Conservation (phyloP, 2,888 invertebrate genomes). For the Trimorus sp. region DNA sequence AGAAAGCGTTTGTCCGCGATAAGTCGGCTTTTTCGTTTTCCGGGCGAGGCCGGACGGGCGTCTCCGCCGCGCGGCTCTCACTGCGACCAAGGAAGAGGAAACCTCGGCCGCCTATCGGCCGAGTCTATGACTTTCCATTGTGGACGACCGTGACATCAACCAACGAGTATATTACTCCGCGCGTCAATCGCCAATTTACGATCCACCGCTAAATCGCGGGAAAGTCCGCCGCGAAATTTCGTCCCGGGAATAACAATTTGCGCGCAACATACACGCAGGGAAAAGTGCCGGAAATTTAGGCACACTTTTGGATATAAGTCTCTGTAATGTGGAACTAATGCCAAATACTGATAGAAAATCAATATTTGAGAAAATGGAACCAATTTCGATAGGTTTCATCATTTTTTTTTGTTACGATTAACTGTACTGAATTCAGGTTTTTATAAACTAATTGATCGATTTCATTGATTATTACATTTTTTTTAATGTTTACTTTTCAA, state of each 20-base stretch:
- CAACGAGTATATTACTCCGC: slow-evolving; percentile 57
- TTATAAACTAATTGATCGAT: too few relatives aligned
- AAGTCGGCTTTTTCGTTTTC: slow-evolving; percentile 58
- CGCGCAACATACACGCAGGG: too few relatives aligned
- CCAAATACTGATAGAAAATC: too few relatives aligned
- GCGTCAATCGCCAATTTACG: slow-evolving; percentile 48
- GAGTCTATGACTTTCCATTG: slow-evolving; percentile 61
- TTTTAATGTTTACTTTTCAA: too few relatives aligned
- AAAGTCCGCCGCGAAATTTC: slow-evolving; percentile 42
- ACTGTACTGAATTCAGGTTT: too few relatives aligned
- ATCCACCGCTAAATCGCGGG: slow-evolving; percentile 32
- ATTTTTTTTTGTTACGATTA: too few relatives aligned
- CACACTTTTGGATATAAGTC: too few relatives aligned
- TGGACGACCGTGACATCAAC: slow-evolving; percentile 56
- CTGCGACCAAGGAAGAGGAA: slow-evolving; percentile 47
- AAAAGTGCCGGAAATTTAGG: too few relatives aligned
- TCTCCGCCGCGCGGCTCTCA: slow-evolving; percentile 49
- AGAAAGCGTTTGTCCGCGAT: slow-evolving; percentile 64
- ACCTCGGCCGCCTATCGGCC: slow-evolving; percentile 13
- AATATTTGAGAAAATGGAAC: too few relatives aligned
- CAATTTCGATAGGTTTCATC: too few relatives aligned
- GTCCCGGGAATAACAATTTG: slow-evolving; percentile 23
- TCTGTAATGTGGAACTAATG: too few relatives aligned
- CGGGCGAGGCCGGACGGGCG: slow-evolving; percentile 38
- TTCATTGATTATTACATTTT: too few relatives aligned